Conservation (phyloP, 2,113 vertebrate genomes). For the Pica pica region DNA sequence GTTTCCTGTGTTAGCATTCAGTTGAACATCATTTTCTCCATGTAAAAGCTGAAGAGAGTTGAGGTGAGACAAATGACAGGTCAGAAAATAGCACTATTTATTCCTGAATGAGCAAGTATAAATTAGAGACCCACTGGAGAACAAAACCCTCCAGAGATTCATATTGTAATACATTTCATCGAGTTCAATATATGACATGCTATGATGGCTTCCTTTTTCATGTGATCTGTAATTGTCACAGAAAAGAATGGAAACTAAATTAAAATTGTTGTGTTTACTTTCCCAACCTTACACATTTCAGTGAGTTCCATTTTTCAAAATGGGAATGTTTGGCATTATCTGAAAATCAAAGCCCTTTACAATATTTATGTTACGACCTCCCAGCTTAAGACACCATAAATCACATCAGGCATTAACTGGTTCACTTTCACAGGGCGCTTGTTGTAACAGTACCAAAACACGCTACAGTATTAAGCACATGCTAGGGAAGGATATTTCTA, state of each 20-base stretch:
- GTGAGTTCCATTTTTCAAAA: not conserved
- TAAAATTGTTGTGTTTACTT: not conserved
- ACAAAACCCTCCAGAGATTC: not conserved
- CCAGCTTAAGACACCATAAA: not conserved
- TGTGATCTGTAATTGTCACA: not conserved
- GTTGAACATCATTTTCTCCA: not conserved
- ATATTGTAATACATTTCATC: not conserved
- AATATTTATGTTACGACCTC: not conserved
- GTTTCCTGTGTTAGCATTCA: not conserved
- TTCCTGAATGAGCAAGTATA: not conserved
- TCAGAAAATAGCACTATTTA: not conserved
- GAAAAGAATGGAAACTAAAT: slow-evolving; percentile 5
- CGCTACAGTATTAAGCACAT: not conserved
- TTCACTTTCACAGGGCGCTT: not conserved
- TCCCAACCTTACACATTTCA: not conserved
- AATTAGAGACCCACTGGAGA: not conserved
- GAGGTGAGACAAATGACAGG: not conserved
- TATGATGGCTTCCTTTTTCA: not conserved
- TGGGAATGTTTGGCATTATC: not conserved
- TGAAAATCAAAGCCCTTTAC: not conserved
- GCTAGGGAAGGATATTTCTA: not conserved
- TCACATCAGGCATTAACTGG: not conserved
- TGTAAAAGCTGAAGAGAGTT: not conserved
- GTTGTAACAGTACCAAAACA: not conserved
- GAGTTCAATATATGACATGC: not conserved